Percentiles rank a stretch among this genome's conserved stretches.
Evolutionary conservation across 2,888 invertebrate species (phyloP).

Genomic region (Platycnemis pennipes): DNA sequence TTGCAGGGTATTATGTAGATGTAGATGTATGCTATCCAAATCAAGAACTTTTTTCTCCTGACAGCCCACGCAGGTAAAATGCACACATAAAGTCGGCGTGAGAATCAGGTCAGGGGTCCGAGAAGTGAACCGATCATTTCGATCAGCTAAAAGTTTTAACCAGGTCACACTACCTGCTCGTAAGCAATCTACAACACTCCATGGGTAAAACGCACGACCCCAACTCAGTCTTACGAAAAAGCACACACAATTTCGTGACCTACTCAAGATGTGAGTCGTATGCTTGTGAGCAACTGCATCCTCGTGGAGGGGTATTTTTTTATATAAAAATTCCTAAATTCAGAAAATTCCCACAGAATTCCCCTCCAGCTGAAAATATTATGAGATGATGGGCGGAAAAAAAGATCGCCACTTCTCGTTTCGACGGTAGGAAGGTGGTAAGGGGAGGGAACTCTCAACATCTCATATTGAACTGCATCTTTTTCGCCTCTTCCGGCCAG

Average conservation of each 20-base stretch:
- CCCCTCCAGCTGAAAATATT: neutral
- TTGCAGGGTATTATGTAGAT: too few species aligned
- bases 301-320: neutral
- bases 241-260: neutral
- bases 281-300: neutral
- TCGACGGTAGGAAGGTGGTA: neutral
- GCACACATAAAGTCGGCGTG: neutral
- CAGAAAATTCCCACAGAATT: neutral
- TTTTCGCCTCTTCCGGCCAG: conserved; percentile 27
- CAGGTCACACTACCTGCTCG: conserved; percentile 16
- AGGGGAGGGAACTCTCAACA: neutral
- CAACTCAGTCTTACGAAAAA: neutral
- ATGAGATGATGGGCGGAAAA: neutral
- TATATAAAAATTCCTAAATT: neutral
- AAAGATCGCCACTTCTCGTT: neutral
- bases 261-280: neutral
- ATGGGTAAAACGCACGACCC: neutral
- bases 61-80: too few species aligned
- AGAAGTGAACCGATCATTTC: neutral
- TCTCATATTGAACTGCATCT: neutral
- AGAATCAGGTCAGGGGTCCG: neutral
- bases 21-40: too few species aligned
- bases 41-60: too few species aligned
- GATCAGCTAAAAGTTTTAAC: neutral
- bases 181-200: neutral